Base-by-base conservation (phyloP, 2,113 vertebrate species). In the Ranitomeya variabilis region DNA sequence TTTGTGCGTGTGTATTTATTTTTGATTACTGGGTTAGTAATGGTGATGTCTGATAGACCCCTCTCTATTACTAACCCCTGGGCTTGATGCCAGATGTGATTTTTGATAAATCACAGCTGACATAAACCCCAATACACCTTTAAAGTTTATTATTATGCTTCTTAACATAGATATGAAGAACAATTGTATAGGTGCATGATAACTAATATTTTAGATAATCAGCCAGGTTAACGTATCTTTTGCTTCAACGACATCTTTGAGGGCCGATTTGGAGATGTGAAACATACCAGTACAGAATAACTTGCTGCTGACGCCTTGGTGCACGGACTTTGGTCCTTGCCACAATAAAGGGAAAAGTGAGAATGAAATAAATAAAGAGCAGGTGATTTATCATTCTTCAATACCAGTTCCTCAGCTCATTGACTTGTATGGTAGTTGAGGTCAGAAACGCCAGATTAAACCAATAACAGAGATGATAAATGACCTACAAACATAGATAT, bases 321-420 rank as follows among this genome's bases (percentile, higher is more conserved):
- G 79, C 26, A 37, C 10, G 26, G 79, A 54, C 76, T 54, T 55
- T 15, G 4, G 45, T 18, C 14, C 54, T 80, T 80, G 23, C 31
- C n/a, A 57, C 55, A 81, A 15, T 31, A 69, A 19, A 54, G 64
- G 45, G 59, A 66, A 66, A 76, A 64, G 62, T 54, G 37, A 64
- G 10, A 69, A 67, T 23, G 14, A 84, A 55, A 83, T 52, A 83
- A 66, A 69, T 55, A 71, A 84, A 69, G 31, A 26, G 62, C 51
- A 54, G n/a, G 60, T 69, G 51, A 84, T 84, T 84, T 84, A 84
- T 84, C 84, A 86, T 86, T 54, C 69, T 59, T 55, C 74, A 87
- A 54, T 55, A 79, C n/a, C 26, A 62, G 74, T 67, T 87, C 76
- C 52, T 52, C 62, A 80, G 85, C 85, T 79, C 76, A 67, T 79